These are phyloP conservation scores for Leguminivora glycinivorella DNA, from an alignment of 1,140 invertebrate genomes.

Conservation along the genomic window DNA sequence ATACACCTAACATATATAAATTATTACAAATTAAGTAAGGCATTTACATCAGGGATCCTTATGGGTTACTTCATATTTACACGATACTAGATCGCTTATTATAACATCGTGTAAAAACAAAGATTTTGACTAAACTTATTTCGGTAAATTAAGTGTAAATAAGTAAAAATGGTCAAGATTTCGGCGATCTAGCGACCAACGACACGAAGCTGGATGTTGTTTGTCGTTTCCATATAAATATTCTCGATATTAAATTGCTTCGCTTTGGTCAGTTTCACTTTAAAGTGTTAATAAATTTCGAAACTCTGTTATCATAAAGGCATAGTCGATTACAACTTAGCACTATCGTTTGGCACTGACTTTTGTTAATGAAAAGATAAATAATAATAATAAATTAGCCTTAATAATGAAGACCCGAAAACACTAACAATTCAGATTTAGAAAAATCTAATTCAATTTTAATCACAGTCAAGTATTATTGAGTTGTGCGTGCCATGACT, in stretches of 20 bases:
- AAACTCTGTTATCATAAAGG: conserved; percentile 56
- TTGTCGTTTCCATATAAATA: conserved; percentile 36
- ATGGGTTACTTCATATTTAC: conserved; percentile 69
- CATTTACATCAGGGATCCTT: conserved; percentile 76
- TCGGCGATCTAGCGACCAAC: conserved; percentile 73
- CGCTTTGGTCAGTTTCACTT: conserved; percentile 49
- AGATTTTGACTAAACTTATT: conserved; percentile 76
- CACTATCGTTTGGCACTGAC: conserved; percentile 77
- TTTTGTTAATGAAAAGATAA: conserved; percentile 61
- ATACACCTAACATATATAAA: conserved; percentile 79
- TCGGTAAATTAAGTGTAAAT: conserved; percentile 72
- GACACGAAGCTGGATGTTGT: conserved; percentile 55
- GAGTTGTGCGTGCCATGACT: conserved; percentile 66
- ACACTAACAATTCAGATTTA: conserved; percentile 51
- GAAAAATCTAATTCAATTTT: conserved; percentile 66
- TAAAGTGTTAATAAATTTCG: conserved; percentile 52
- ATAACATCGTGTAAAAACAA: conserved; percentile 75
- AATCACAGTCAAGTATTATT: conserved; percentile 72
- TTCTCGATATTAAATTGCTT: conserved; percentile 39
- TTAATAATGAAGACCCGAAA: conserved; percentile 55
- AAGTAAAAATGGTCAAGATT: conserved; percentile 76
- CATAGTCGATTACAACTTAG: conserved; percentile 70
- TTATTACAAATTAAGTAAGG: conserved; percentile 79
- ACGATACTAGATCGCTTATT: conserved; percentile 64
- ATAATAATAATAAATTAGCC: conserved; percentile 61